Evolutionary conservation across 1,140 invertebrate genomes (phyloP), one percentile per base, ranked within the genome.

Genomic region (Medauroidea extradentata): DNA sequence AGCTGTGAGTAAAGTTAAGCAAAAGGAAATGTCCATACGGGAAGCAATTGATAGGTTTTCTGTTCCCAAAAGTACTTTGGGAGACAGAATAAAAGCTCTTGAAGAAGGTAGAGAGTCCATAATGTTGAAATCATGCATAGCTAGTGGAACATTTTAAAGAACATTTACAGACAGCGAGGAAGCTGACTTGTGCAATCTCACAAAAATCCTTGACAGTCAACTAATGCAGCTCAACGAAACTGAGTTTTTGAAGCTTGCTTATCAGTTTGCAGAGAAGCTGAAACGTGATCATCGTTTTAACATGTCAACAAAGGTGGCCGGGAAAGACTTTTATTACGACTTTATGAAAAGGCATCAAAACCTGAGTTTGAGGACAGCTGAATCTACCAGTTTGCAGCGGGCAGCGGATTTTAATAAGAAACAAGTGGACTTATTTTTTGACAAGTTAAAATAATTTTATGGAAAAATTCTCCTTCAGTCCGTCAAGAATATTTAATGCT

Each of bases 401-500:
- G n/a, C n/a, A n/a, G n/a, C n/a, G n/a, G n/a, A n/a, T n/a, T n/a
- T n/a, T n/a, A n/a, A n/a, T n/a, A n/a, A n/a, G n/a, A n/a, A n/a
- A n/a, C 63, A 67, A 49, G 65, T 72, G 11, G 42, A 67, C 41
- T 13, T 62, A 25, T 71, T 71, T 60, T 72, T 68, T 59, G 53
- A 66, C 43, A 59, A 63, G 27, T 54, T 68, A n/a, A 13, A 57
- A 62, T 59, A 19, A 65, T 21, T 59, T 69, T 11, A 53, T 69
- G 25, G 60, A 69, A 27, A 48, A 69, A 55, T 56, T 69, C 27
- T 64, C 66, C 27, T 59, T 76, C 66, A 25, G 19, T 59, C 53
- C 69, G 16, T 53, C 59, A 24, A 57, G 65, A 52, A 75, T 78
- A 19, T 78, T 67, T 49, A 79, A 78, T 63, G 61, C 69, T 7